phyloP scores from a whole-genome alignment of 2,113 vertebrate genomes.

The Alethe diademata region DNA sequence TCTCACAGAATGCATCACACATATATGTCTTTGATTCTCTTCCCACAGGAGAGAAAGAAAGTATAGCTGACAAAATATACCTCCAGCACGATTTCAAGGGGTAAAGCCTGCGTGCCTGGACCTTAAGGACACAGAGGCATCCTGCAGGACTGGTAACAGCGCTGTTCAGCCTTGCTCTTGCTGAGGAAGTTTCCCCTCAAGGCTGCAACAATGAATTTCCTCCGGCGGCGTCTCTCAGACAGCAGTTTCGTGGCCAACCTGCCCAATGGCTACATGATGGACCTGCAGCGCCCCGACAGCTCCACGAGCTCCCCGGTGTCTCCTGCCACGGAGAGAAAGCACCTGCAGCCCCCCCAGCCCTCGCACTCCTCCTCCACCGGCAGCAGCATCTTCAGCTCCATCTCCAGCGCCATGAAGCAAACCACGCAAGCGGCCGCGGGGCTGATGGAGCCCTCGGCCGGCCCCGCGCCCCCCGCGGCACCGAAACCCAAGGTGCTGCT shows the following conservation, averaged over 20 bases:
- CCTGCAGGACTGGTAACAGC: not conserved
- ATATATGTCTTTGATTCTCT: not conserved
- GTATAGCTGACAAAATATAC: not conserved
- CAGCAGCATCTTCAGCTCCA: slow-evolving; percentile 90
- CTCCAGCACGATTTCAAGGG: not conserved
- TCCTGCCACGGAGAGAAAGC: slow-evolving; percentile 84
- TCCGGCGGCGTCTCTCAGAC: slow-evolving; percentile 92
- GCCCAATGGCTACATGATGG: slow-evolving; percentile 97
- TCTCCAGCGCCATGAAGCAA: slow-evolving; percentile 92
- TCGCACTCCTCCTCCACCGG: slow-evolving; percentile 60
- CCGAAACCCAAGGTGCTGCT: slow-evolving; percentile 90
- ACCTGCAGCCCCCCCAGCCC: slow-evolving; percentile 71
- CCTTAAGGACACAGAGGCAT: not conserved
- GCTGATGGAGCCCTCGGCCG: slow-evolving; percentile 72
- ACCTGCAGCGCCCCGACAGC: slow-evolving; percentile 84
- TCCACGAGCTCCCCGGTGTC: slow-evolving; percentile 85
- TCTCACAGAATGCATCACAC: not conserved
- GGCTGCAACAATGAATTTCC: slow-evolving; percentile 86
- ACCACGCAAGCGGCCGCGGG: slow-evolving; percentile 74
- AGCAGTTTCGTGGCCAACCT: slow-evolving; percentile 97
- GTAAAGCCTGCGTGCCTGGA: not conserved
- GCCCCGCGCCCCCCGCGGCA: slow-evolving; percentile 45
- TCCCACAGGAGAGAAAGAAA: slow-evolving; percentile 11
- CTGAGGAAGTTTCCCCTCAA: not conserved
- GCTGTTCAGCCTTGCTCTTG: not conserved